Evolutionary conservation across 1,140 invertebrate species (phyloP).

Genomic region (Saccostrea cuccullata): DNA sequence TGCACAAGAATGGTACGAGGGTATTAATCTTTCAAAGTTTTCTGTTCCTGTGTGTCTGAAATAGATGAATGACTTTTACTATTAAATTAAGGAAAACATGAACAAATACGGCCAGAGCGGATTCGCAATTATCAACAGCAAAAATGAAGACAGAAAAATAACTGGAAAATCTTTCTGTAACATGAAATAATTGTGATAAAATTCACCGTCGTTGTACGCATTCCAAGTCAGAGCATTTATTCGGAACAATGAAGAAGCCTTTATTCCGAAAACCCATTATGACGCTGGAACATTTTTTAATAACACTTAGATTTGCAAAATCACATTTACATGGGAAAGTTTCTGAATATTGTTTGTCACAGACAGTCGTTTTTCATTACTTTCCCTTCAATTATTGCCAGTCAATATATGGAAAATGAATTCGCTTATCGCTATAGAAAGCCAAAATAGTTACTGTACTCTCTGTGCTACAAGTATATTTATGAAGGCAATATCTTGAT

Average conservation of each 20-base stretch:
- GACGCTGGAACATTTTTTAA: constrained; percentile 17
- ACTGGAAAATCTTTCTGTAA: background rate
- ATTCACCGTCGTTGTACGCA: constrained; percentile 4
- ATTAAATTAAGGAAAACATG: background rate
- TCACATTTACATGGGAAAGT: background rate
- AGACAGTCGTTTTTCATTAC: constrained; percentile 30
- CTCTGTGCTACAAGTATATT: background rate
- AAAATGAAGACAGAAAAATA: background rate
- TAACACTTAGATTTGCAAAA: constrained; percentile 31
- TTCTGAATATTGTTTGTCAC: constrained; percentile 1
- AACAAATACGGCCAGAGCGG: background rate
- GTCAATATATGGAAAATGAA: constrained; percentile 21
- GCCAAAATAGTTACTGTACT: background rate
- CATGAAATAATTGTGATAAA: constrained; percentile 25
- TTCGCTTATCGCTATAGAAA: constrained; percentile 1
- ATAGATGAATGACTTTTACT: constrained; percentile 13
- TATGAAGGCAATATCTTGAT: background rate
- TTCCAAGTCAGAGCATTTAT: background rate
- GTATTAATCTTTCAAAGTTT: constrained; percentile 21
- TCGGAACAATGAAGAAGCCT: background rate
- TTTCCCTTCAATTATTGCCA: constrained; percentile 26
- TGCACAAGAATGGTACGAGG: background rate
- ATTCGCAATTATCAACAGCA: constrained; percentile 12
- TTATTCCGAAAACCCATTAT: constrained; percentile 14
- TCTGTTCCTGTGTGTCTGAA: background rate